Evolutionary conservation across 1,140 invertebrate genomes (phyloP), one percentile per base, ranked within the genome.

Genomic region (Trachymyrmex cornetzi): DNA sequence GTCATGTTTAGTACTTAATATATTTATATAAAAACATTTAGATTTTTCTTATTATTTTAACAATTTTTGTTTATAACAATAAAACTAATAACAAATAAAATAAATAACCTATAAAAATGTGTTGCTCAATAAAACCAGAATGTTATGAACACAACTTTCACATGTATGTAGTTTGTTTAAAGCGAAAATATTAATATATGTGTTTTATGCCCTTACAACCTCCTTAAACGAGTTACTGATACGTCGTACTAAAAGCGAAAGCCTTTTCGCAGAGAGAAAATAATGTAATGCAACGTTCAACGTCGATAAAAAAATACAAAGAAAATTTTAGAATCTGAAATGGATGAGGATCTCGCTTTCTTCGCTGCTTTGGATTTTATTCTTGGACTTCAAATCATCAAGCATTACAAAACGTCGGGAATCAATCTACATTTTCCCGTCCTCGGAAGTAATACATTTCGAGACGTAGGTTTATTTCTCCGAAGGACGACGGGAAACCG

Each of bases 401-500:
- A 34, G 6, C 30, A 14, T 53, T 53, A 19, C 7, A 55, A 53
- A 50, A 50, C 14, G 16, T 71, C 34, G 38, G 4, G 19, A 71
- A 71, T 79, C n/a, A 50, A 34, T 50, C 44, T 14, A 24, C 27
- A 16, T 81, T 71, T 64, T 79, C 24, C 38, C 11, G 57, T 63
- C 19, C 24, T 57, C 66, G 71, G 61, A 57, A 24, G 34, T 57
- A 66, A 71, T 44, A 84, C 34, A 16, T 16, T n/a, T 27, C 27
- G 30, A 59, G n/a, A 19, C 16, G 66, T 14, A 22, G 9, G 67
- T 63, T 30, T 30, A 72, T 74, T 74, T 75, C 55, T 63, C 5
- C 38, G 67, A 48, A 59, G 67, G 53, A 74, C 80, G 57, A 24
- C 27, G 66, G 24, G 55, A 72, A 84, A 9, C 69, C 12, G 80